Base-by-base conservation (phyloP, 2,797 vertebrate species). In the Cephalopachus bancanus region DNA sequence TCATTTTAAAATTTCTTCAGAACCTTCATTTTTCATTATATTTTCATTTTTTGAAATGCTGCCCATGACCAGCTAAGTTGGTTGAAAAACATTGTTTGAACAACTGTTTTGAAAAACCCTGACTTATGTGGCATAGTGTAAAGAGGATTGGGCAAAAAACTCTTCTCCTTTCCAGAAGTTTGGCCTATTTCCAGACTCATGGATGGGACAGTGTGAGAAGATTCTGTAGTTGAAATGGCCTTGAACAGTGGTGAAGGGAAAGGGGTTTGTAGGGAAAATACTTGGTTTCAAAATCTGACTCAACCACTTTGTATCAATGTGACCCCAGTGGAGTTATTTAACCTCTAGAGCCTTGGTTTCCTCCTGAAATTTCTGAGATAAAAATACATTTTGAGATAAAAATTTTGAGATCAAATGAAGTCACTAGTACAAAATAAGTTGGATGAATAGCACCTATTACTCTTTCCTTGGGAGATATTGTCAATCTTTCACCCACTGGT, bases 41-140 rank as follows among this genome's bases (percentile, higher is more conserved):
- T 91, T 88, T 91, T 87, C 26, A 44, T 20, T 74, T 75, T 87
- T 93, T 67, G 22, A 76, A 91, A 81, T 88, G n/a, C 8, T 57
- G n/a, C 51, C 64, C 55, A 10, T 10, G 33, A 69, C 49, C 62
- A 80, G 59, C 51, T 49, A 71, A 72, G 62, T 19, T 90, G 65
- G 26, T 30, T 79, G 30, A 81, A 60, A 91, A 85, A 86, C 26
- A 37, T 4, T 60, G 30, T 79, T 79, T 90, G 60, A 64, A 89
- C 10, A 95, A 79, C 49, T 57, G 7, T 33, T 90, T 86, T 94
- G 57, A 76, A 86, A 96, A 88, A 28, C 69, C 79, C 7, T 75
- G 15, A 57, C 5, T 67, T 81, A 37, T 1, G 37, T 57, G 57
- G 57, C 15, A 92, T 33, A 65, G 57, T 44, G 10, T 83, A 64